A percentile compares a stretch with the other conserved stretches of the same genome.
Evolutionary conservation across 2,797 vertebrate species (phyloP).

Genomic region (Limosa lapponica): DNA sequence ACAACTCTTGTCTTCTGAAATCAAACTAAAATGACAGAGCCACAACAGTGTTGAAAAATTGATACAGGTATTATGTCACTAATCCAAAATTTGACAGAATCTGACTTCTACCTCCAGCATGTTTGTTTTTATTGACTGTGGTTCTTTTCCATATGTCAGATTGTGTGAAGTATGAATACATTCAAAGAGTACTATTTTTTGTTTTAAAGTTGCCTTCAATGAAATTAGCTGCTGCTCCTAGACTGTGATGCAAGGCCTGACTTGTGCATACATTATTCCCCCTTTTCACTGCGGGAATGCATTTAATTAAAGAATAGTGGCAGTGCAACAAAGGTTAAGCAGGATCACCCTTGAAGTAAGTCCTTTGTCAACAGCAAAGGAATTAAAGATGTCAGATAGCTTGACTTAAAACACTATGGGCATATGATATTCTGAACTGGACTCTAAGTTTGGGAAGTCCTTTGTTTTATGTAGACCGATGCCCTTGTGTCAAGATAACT

Average conservation of each 20-base stretch:
- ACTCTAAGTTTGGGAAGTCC: background rate
- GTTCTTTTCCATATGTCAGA: background rate
- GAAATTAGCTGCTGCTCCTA: background rate
- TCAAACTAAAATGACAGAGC: background rate
- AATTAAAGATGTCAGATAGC: background rate
- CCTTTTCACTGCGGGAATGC: background rate
- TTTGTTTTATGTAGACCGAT: background rate
- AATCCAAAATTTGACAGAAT: background rate
- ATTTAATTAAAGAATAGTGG: background rate
- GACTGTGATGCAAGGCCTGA: background rate
- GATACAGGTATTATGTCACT: background rate
- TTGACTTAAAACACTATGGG: background rate
- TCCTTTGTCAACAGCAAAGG: background rate
- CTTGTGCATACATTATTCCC: background rate
- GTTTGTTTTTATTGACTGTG: background rate
- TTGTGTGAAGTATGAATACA: background rate
- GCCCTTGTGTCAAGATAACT: background rate
- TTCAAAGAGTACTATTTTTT: background rate
- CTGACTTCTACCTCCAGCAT: background rate
- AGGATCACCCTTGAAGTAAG: background rate
- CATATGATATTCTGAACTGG: background rate
- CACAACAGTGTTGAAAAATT: background rate
- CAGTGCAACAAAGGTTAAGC: background rate
- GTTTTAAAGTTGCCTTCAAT: background rate
- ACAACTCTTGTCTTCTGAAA: background rate